Evolutionary conservation across 1,140 invertebrate genomes (phyloP).

Genomic region (Sitophilus oryzae): DNA sequence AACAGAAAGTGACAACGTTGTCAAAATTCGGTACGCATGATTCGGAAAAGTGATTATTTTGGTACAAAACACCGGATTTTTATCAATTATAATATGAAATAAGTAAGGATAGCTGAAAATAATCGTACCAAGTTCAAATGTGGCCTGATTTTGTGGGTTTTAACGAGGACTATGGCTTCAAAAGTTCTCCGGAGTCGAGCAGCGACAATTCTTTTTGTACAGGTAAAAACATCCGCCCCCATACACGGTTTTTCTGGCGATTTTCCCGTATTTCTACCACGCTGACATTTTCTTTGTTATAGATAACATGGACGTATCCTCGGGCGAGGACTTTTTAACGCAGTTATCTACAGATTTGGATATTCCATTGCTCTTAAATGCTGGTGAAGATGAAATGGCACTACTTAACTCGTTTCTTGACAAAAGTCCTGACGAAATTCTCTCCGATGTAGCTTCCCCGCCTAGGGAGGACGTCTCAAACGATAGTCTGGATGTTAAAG

Average conservation of each 20-base stretch:
- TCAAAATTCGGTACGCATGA: neutral
- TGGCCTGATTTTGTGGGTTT: constrained; percentile 17
- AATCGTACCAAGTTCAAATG: constrained; percentile 6
- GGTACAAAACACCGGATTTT: constrained; percentile 2
- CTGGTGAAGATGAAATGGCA: constrained; percentile 36
- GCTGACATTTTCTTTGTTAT: constrained; percentile 14
- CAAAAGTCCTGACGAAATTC: constrained; percentile 36
- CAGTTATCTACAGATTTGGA: constrained; percentile 38
- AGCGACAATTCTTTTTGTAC: constrained; percentile 31
- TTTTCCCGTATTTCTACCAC: neutral
- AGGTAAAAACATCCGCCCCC: constrained; percentile 20
- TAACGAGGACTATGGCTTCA: constrained; percentile 31
- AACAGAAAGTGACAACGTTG: neutral
- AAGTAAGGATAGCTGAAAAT: neutral
- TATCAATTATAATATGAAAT: neutral
- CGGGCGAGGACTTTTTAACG: constrained; percentile 40
- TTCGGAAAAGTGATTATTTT: neutral
- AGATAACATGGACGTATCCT: constrained; percentile 32
- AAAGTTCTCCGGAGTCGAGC: constrained; percentile 36
- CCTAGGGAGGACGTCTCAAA: constrained; percentile 18
- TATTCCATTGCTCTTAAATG: constrained; percentile 37
- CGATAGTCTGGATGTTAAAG: constrained; percentile 26
- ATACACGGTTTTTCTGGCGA: neutral
- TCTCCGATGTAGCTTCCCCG: constrained; percentile 34
- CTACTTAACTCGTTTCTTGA: constrained; percentile 38